Evolutionary conservation across 1,140 invertebrate genomes (phyloP).

Genomic region (Phenacoccus solenopsis): DNA sequence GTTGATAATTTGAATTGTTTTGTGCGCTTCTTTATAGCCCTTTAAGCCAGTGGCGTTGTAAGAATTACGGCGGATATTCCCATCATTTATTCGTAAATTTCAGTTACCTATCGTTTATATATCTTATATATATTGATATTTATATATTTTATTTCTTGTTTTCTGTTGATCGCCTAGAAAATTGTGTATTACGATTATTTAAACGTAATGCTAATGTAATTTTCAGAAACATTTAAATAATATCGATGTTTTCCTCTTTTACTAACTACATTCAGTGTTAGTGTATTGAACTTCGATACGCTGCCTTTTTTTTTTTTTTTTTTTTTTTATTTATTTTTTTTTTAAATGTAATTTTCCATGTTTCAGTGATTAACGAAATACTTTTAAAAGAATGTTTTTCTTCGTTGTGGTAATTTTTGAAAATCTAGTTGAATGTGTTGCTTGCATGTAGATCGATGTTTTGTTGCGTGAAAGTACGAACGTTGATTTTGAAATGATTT

Average conservation of each 20-base stretch:
- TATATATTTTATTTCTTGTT: background rate
- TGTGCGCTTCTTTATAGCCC: background rate
- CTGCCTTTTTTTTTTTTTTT: too few relatives aligned
- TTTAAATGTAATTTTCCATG: too few relatives aligned
- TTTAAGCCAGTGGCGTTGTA: slow-evolving; percentile 9
- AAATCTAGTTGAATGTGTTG: background rate
- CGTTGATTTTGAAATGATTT: background rate
- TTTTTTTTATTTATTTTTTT: too few relatives aligned
- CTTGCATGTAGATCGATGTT: too few relatives aligned
- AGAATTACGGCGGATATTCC: background rate
- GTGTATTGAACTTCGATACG: too few relatives aligned
- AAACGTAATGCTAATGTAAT: too few relatives aligned
- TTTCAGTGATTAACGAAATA: background rate
- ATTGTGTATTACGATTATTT: too few relatives aligned
- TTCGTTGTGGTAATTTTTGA: background rate
- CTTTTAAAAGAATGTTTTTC: background rate
- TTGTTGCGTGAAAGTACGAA: background rate
- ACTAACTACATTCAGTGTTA: too few relatives aligned
- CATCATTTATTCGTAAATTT: slow-evolving; percentile 10
- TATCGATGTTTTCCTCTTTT: too few relatives aligned
- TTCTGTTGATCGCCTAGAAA: background rate
- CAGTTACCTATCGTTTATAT: slow-evolving; percentile 7
- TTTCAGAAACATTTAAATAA: too few relatives aligned
- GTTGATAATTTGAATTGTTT: slow-evolving; percentile 5
- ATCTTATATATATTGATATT: background rate